A percentile compares a stretch with the other conserved stretches of the same genome.
phyloP scores from a whole-genome alignment of 2,888 invertebrate species.

The Heteromyza rotundicornis region DNA sequence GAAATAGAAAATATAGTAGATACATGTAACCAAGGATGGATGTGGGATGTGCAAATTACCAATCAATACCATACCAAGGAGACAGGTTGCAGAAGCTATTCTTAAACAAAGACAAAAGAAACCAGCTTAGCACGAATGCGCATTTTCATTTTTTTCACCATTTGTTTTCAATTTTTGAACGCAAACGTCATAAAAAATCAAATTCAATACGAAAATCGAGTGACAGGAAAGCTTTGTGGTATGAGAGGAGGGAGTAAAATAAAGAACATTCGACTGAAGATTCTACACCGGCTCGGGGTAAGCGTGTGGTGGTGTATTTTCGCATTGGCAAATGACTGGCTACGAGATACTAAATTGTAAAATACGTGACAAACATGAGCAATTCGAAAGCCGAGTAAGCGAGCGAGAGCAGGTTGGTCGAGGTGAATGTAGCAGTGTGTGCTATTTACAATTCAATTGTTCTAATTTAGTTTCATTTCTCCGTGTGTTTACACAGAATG shows the following conservation, averaged over 20 bases:
- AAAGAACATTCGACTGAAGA: not conserved
- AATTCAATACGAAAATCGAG: not conserved
- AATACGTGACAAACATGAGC: slow-evolving; percentile 51
- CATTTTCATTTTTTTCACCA: not conserved
- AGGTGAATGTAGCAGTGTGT: not conserved
- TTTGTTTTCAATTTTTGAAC: too few relatives aligned
- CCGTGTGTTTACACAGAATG: not conserved
- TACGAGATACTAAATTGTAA: slow-evolving; percentile 42
- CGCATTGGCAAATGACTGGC: not conserved
- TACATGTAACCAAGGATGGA: too few relatives aligned
- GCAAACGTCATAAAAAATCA: slow-evolving; percentile 2
- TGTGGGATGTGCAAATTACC: too few relatives aligned
- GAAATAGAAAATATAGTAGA: too few relatives aligned
- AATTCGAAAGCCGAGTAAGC: slow-evolving; percentile 28
- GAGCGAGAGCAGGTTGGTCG: not conserved
- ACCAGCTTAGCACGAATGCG: not conserved
- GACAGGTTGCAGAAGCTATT: too few relatives aligned
- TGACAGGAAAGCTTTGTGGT: too few relatives aligned
- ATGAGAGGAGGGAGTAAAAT: not conserved
- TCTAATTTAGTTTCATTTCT: slow-evolving; percentile 42
- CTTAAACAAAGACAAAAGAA: not conserved
- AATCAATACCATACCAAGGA: too few relatives aligned
- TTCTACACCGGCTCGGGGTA: too few relatives aligned
- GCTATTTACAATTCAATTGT: slow-evolving; percentile 51
- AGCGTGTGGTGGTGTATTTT: too few relatives aligned